Percentiles rank a stretch among this genome's conserved stretches.
Conservation (phyloP, 1,140 invertebrate species). For the Drosophila sp. region DNA sequence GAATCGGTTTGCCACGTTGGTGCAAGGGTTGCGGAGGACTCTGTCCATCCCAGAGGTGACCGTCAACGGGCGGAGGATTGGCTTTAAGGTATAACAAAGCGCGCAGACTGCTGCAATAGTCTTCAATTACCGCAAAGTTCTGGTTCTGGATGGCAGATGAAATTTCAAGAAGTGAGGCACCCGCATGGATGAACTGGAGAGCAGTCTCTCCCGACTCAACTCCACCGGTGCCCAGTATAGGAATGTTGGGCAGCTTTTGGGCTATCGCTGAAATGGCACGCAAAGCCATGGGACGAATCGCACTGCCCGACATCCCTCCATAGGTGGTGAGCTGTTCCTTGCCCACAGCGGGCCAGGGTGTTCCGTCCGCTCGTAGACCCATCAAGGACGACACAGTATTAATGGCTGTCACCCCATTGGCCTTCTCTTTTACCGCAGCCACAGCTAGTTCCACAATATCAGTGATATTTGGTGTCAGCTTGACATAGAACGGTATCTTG, state of each 20-base stretch:
- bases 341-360: slow-evolving; percentile 96
- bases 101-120: slow-evolving; percentile 95
- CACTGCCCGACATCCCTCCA: slow-evolving; percentile 97
- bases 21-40: slow-evolving; percentile 94
- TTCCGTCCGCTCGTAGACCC: slow-evolving; percentile 90
- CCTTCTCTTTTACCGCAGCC: slow-evolving; percentile 95
- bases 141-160: slow-evolving; percentile 99
- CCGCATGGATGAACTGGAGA: slow-evolving; percentile 95
- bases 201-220: slow-evolving; percentile 97
- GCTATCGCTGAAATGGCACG: slow-evolving; percentile 94
- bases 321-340: slow-evolving; percentile 93
- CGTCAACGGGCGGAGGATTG: slow-evolving; percentile 84
- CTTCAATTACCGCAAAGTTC: slow-evolving; percentile 96
- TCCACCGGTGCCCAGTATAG: slow-evolving; percentile 97
- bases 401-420: slow-evolving; percentile 96
- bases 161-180: slow-evolving; percentile 94
- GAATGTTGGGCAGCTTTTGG: slow-evolving; percentile 91
- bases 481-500: slow-evolving; percentile 97
- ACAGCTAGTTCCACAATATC: slow-evolving; percentile 90
- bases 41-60: slow-evolving; percentile 94
- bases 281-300: slow-evolving; percentile 95
- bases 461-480: slow-evolving; percentile 98
- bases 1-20: slow-evolving; percentile 95
- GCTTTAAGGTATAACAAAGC: slow-evolving; percentile 93
- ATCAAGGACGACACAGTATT: slow-evolving; percentile 98